Conservation (phyloP, 2,113 vertebrate genomes). For the Naja naja region DNA sequence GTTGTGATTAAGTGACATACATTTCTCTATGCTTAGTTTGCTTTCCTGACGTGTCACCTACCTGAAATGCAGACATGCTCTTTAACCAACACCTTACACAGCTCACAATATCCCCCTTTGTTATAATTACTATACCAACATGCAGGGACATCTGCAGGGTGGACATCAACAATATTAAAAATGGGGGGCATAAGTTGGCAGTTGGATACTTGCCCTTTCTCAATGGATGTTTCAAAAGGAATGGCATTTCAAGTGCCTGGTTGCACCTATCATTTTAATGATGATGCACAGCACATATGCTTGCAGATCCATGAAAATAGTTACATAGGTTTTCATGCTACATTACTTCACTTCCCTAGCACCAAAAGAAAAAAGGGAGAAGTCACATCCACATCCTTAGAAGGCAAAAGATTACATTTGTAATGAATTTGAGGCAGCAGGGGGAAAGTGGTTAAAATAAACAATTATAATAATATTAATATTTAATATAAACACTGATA, state of each 20-base stretch:
- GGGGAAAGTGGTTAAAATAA: not conserved
- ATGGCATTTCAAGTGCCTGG: not conserved
- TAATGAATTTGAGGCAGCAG: not conserved
- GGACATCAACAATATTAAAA: not conserved
- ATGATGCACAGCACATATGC: not conserved
- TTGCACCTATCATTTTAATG: not conserved
- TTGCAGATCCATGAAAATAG: not conserved
- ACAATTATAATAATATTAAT: not conserved
- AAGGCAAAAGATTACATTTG: not conserved
- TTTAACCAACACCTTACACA: not conserved
- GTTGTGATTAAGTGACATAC: not conserved
- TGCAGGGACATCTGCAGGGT: not conserved
- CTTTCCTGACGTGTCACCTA: not conserved
- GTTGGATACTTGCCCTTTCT: not conserved
- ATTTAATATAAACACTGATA: not conserved
- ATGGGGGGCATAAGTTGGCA: not conserved
- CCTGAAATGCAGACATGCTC: not conserved
- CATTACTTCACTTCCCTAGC: not conserved
- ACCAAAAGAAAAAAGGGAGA: not conserved
- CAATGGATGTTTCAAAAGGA: not conserved
- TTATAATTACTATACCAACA: not conserved
- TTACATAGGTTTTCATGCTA: not conserved
- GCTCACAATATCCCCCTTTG: not conserved
- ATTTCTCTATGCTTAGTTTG: not conserved
- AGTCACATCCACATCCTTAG: not conserved